Conservation (phyloP, 2,113 vertebrate genomes). For the Mugil cephalus region DNA sequence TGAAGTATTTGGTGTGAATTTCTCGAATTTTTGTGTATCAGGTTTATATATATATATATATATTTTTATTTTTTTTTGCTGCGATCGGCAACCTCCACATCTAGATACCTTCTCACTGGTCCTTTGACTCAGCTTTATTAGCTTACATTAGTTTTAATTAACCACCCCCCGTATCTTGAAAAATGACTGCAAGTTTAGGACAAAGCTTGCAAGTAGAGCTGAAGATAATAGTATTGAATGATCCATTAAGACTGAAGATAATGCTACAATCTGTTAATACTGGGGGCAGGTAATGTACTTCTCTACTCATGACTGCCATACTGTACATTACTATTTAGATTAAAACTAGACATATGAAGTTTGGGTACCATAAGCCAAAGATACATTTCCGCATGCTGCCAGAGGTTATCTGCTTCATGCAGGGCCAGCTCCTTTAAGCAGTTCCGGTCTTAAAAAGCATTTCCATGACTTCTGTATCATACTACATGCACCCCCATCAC, state of each 20-base stretch:
- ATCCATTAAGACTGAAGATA: background rate
- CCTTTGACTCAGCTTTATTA: no score
- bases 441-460: no score
- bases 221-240: no score
- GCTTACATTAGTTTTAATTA: no score
- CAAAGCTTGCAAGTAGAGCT: no score
- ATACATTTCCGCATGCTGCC: background rate
- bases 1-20: background rate
- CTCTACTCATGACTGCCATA: background rate
- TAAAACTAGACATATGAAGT: constrained; percentile 4
- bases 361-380: constrained; percentile 2
- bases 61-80: no score
- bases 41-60: no score
- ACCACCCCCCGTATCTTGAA: no score
- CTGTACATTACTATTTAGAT: constrained; percentile 2
- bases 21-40: background rate
- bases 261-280: background rate
- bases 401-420: background rate
- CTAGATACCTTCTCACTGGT: no score
- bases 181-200: no score
- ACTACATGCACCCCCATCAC: constrained; percentile 35
- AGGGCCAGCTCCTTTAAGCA: no score
- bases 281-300: background rate
- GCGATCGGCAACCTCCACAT: no score
- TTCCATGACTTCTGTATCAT: constrained; percentile 34